Evolutionary conservation across 2,113 vertebrate species (phyloP).

Genomic region (Thalassarche chlororhynchos): DNA sequence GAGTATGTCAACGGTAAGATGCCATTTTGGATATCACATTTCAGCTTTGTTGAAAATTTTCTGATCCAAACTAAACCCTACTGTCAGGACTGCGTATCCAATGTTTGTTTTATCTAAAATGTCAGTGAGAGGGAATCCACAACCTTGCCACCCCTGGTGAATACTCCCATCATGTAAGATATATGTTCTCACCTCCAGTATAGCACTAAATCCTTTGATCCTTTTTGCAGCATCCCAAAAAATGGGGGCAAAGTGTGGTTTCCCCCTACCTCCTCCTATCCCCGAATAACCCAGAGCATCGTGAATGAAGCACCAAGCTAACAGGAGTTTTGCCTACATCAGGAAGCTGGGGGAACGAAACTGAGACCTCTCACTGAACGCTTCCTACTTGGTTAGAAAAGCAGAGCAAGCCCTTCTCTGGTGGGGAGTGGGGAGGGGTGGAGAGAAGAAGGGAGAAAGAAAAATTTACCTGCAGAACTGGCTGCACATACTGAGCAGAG

Average conservation of each 20-base stretch:
- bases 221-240: not conserved
- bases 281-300: not conserved
- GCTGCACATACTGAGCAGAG: not conserved
- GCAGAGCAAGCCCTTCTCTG: not conserved
- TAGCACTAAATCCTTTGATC: not conserved
- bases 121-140: not conserved
- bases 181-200: not conserved
- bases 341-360: not conserved
- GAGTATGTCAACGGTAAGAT: not conserved
- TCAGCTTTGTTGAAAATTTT: not conserved
- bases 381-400: not conserved
- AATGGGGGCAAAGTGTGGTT: not conserved
- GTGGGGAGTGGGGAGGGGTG: not conserved
- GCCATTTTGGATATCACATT: not conserved
- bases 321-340: not conserved
- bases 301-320: not conserved
- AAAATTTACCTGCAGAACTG: not conserved
- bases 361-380: rapidly evolving
- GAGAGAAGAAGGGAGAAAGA: not conserved
- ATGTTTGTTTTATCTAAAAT: not conserved
- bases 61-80: not conserved
- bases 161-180: not conserved
- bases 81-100: not conserved
- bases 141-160: not conserved
- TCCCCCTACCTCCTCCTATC: not conserved